Percentiles rank a stretch among this genome's conserved stretches.
Evolutionary conservation across 1,140 invertebrate species (phyloP).

Genomic region (Hylyphantes graminicola): DNA sequence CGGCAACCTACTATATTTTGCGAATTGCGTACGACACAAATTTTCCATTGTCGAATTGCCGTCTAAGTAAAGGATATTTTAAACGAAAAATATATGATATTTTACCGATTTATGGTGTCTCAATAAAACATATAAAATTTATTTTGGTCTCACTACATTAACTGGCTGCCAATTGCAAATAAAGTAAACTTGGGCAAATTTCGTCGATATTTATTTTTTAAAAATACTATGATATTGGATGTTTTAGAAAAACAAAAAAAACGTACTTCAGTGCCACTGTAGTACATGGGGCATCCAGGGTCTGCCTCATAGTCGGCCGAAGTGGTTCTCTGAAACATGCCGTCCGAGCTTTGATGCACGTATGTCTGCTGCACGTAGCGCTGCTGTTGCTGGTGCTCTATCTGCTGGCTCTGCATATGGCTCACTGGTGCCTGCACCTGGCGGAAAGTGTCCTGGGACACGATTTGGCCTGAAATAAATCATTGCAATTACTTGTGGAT

Average conservation of each 20-base stretch:
- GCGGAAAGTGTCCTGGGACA: conserved; percentile 52
- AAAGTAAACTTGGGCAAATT: background rate
- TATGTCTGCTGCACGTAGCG: conserved; percentile 29
- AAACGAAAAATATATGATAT: no score
- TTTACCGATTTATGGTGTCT: background rate
- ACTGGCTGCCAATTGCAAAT: no score
- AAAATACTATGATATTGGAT: background rate
- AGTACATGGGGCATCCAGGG: conserved; percentile 55
- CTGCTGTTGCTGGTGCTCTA: conserved; percentile 9
- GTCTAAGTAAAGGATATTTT: no score
- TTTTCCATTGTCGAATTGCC: no score
- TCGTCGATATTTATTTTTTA: background rate
- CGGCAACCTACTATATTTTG: no score
- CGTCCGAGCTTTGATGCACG: conserved; percentile 38
- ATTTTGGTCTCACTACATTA: no score
- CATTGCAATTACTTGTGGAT: no score
- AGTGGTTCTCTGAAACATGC: conserved; percentile 50
- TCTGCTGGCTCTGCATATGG: conserved; percentile 27
- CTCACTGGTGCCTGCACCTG: conserved; percentile 45
- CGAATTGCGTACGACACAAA: no score
- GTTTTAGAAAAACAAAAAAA: background rate
- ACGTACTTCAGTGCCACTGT: conserved; percentile 60
- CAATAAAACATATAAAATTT: no score
- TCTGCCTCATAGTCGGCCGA: conserved; percentile 58
- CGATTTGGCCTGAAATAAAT: conserved; percentile 23